Evolutionary conservation across 2,888 invertebrate species (phyloP), one percentile per base, ranked within the genome.

Genomic region (Leucophora obtusa): DNA sequence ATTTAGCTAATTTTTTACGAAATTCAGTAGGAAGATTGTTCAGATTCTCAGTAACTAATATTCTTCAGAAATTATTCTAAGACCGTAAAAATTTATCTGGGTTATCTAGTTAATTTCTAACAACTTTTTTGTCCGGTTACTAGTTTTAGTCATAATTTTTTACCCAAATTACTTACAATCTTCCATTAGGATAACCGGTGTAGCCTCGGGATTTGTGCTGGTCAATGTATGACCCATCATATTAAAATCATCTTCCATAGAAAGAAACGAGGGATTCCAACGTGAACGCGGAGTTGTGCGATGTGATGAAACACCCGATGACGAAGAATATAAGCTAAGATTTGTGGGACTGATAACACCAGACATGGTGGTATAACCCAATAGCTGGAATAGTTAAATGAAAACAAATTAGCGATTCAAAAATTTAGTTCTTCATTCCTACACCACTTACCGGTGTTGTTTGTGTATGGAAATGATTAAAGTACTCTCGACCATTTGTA

Each of bases 381-480:
- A 96, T 87, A 98, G 94, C 98, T 98, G 43, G 5, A 83, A 80
- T 24, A 21, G n/a, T 21, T 35, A 66, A 58, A 28, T 28, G 7
- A 7, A 28, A 7, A 4, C 24, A 24, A 24, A 24, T 24, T 28
- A 28, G 28, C 1, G 28, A 21, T 21, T 28, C 7, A 1, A 7
- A 7, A 6, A 7, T 28, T 28, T 4, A 28, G 24, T 38, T 38
- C 38, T 11, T 35, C 35, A 21, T 28, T 28, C 7, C 1, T 38
- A 11, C 8, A 11, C 7, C 15, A 35, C 87, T 87, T 83, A 90
- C 90, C 83, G 89, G 87, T 90, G 96, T 94, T 84, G 96, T 94
- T 91, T 97, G 97, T 85, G 96, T 93, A 90, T 98, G 97, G 92
- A 97, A 97, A 91, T 97, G 97, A 92, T 97, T 97, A 79, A 89